Percentiles rank a stretch among this genome's conserved stretches.
These are phyloP conservation scores for Cephus pulcher DNA, from an alignment of 2,888 invertebrate genomes.

Conservation along the genomic window DNA sequence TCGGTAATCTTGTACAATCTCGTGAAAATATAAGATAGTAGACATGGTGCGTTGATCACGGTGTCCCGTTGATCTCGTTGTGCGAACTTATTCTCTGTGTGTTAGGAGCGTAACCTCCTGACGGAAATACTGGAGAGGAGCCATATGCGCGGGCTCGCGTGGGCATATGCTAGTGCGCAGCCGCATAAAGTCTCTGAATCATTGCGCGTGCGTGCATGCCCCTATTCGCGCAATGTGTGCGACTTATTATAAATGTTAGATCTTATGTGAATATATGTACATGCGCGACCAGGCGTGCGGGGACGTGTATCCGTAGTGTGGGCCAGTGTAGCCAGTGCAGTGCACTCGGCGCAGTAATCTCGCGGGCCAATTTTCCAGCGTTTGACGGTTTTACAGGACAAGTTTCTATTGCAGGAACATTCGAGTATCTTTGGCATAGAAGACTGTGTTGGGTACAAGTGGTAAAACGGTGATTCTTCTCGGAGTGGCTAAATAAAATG, in stretches of 20 bases:
- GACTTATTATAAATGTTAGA: neutral
- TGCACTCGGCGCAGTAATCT: constrained; percentile 32
- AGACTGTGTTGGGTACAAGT: neutral
- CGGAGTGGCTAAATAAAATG: constrained; percentile 52
- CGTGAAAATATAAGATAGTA: neutral
- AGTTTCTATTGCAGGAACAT: neutral
- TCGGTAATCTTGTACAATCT: neutral
- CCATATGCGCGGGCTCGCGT: neutral
- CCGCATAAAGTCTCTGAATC: neutral
- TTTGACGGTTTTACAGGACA: constrained; percentile 13
- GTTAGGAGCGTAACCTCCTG: neutral
- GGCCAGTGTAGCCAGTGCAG: constrained; percentile 26
- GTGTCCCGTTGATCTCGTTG: neutral
- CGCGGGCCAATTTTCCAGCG: constrained; percentile 1
- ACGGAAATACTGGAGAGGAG: neutral
- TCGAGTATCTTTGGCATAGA: neutral
- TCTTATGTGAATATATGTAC: neutral
- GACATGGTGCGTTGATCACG: neutral
- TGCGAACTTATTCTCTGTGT: neutral
- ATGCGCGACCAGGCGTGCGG: neutral
- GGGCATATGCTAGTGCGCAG: neutral
- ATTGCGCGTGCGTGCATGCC: neutral
- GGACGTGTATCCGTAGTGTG: neutral
- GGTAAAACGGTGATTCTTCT: constrained; percentile 30
- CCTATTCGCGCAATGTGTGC: neutral